A percentile compares a stretch with the other conserved stretches of the same genome.
Conservation (phyloP, 2,888 invertebrate species). For the Pyrrhosoma nymphula region DNA sequence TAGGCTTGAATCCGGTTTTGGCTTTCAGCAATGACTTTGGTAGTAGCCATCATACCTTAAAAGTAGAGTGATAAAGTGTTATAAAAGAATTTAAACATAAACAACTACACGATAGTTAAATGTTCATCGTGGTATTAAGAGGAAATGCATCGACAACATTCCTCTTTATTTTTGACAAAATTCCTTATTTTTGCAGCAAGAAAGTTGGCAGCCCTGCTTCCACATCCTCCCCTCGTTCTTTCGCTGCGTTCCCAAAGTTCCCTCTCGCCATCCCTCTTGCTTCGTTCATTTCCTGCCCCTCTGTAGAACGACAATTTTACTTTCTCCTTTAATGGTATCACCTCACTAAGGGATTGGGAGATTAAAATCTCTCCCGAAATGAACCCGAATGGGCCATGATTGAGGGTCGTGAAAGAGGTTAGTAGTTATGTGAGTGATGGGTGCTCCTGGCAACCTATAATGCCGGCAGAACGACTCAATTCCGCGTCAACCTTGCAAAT, state of each 20-base stretch:
- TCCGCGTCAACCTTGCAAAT: not conserved
- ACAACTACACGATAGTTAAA: too few relatives aligned
- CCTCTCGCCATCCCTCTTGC: not conserved
- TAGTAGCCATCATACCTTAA: too few relatives aligned
- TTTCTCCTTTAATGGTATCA: not conserved
- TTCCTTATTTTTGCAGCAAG: too few relatives aligned
- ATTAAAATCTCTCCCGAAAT: not conserved
- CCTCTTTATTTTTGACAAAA: too few relatives aligned
- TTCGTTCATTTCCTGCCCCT: not conserved
- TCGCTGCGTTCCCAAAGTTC: not conserved
- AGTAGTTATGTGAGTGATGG: not conserved
- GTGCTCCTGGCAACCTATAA: not conserved
- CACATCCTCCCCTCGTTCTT: not conserved
- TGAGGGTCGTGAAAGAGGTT: not conserved
- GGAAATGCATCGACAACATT: too few relatives aligned
- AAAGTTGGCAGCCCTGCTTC: too few relatives aligned
- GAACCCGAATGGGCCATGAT: not conserved
- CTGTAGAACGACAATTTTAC: not conserved
- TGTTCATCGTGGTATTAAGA: too few relatives aligned
- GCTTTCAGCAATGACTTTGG: too few relatives aligned
- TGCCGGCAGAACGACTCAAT: not conserved
- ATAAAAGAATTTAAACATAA: too few relatives aligned
- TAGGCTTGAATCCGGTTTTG: too few relatives aligned
- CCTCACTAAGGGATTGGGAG: not conserved
- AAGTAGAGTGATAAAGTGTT: too few relatives aligned